Evolutionary conservation across 2,797 vertebrate species (phyloP).

Genomic region (Austrolebias charrua): DNA sequence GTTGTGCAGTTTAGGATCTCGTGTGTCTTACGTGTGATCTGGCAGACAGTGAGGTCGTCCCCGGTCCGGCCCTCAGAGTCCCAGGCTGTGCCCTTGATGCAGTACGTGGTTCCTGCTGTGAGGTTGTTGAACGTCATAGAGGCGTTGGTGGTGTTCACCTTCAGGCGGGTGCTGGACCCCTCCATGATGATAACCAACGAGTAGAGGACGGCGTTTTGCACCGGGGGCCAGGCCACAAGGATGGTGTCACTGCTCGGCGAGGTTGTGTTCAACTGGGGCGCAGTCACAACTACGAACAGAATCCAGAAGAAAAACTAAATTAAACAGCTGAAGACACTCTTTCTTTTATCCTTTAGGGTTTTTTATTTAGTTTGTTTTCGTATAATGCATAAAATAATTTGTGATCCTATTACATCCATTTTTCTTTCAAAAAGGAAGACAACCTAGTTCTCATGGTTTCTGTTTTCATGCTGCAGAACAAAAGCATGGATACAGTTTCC

Average conservation of each 20-base stretch:
- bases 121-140: slow-evolving; percentile 76
- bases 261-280: slow-evolving; percentile 76
- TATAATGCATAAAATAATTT: slow-evolving; percentile 39
- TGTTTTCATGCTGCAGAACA: slow-evolving; percentile 63
- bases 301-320: background rate
- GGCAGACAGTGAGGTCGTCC: slow-evolving; percentile 82
- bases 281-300: slow-evolving; percentile 79
- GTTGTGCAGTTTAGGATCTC: background rate
- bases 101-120: slow-evolving; percentile 85
- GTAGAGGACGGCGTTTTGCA: slow-evolving; percentile 82
- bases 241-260: slow-evolving; percentile 81
- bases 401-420: slow-evolving; percentile 63
- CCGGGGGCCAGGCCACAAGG: slow-evolving; percentile 80
- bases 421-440: slow-evolving; percentile 47
- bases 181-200: slow-evolving; percentile 83
- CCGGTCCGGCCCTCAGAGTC: slow-evolving; percentile 82
- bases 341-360: background rate
- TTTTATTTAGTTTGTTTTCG: slow-evolving; percentile 19
- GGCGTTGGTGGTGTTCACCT: slow-evolving; percentile 82
- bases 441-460: slow-evolving; percentile 82
- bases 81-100: slow-evolving; percentile 86
- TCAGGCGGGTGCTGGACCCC: slow-evolving; percentile 78
- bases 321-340: slow-evolving; percentile 1
- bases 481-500: slow-evolving; percentile 67
- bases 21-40: slow-evolving; percentile 87